These are phyloP conservation scores for Aphelocoma californica DNA, from an alignment of 2,797 vertebrate species.

Conservation along the genomic window DNA sequence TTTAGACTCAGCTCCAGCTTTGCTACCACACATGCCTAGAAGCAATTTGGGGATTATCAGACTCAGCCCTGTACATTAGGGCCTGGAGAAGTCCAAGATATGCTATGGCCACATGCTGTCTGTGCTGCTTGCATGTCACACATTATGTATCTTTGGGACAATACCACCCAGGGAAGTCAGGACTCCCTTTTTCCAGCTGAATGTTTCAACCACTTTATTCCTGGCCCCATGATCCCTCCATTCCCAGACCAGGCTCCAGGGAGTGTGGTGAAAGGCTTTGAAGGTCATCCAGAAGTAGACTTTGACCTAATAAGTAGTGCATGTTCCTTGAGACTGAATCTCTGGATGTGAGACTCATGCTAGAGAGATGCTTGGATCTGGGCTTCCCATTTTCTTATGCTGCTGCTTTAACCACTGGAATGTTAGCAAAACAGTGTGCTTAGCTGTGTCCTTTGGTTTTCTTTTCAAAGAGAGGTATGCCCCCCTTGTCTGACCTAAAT, in stretches of 20 bases:
- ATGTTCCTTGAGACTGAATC: background rate
- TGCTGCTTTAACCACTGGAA: background rate
- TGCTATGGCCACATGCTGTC: rapidly evolving
- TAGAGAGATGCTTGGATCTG: background rate
- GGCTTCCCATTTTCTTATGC: background rate
- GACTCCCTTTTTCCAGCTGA: background rate
- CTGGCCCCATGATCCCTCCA: background rate
- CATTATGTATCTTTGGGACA: background rate
- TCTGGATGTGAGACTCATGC: background rate
- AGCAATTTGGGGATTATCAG: background rate
- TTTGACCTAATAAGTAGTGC: background rate
- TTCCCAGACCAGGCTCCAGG: background rate
- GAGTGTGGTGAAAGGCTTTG: background rate
- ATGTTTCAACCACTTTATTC: background rate
- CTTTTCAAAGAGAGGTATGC: background rate
- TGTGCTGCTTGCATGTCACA: background rate
- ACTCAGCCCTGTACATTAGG: rapidly evolving
- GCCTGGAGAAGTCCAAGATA: background rate
- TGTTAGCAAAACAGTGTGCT: background rate
- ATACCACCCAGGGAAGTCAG: background rate
- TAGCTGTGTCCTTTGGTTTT: background rate
- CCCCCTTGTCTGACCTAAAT: background rate
- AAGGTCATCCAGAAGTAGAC: background rate
- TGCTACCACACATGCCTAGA: background rate
- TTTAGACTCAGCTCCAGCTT: background rate